Base-by-base conservation (phyloP, 2,888 invertebrate species). In the Parnassius smintheus region DNA sequence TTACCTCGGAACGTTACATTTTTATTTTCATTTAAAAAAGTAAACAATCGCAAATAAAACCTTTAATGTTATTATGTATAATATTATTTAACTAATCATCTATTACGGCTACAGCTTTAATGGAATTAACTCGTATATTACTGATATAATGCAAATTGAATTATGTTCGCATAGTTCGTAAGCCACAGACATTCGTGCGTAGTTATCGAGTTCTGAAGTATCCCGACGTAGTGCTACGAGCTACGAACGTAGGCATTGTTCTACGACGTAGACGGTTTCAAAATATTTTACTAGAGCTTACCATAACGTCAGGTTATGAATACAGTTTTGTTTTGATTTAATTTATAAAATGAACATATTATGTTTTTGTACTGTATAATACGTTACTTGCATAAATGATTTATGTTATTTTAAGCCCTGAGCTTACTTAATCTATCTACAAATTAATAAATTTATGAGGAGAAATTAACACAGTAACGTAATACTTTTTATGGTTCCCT, bases 181-280 rank as follows among this genome's bases (percentile, higher is more conserved):
- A 61, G 53, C 61, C 61, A 45, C 54, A 42, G 22, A 42, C 59
- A 54, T 57, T 62, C 59, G 57, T 65, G 53, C 35, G 62, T 59
- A 58, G 62, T 55, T 41, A 59, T 55, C 59, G 64, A 59, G 57
- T 64, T 59, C 57, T 56, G 25, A 54, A 62, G 59, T 51, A 59
- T 49, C 11, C 42, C 8, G n/a, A 57, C 54, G 51, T 55, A 55
- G 55, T 25, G 50, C 58, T 54, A 51, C 50, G 49, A 22, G 50
- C 58, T 54, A 55, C 50, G 25, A 22, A 12, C 50, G 59, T 59
- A 63, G 63, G 51, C 59, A 51, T 55, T 50, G 62, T 50, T 35
- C 62, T 62, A 57, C 62, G 56, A 25, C 57, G 57, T 62, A 57
- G 57, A 48, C 45, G 51, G n/a, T 52, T 46, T 61, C 56, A 52